Evolutionary conservation across 2,888 invertebrate species (phyloP), one percentile per base, ranked within the genome.

Genomic region (Electrophaes corylata): DNA sequence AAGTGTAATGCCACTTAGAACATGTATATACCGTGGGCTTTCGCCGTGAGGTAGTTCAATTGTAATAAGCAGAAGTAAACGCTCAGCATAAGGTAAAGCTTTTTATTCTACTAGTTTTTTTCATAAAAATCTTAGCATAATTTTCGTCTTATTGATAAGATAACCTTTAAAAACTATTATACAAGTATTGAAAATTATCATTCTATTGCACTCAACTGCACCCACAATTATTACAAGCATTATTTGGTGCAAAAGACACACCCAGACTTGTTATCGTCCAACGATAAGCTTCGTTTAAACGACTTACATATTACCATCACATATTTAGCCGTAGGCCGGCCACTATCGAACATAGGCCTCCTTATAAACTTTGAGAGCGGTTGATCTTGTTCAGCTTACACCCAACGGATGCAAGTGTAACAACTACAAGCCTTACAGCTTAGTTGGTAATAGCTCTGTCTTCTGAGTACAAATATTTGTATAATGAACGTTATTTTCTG

Each of bases 191-290:
- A 44, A 69, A 70, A 49, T 49, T 72, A 75, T 71, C 68, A 75
- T 79, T 76, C 73, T 72, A 81, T 78, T 84, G 83, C 81, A 83
- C 75, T 78, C 81, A 83, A 84, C 84, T 88, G 85, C 87, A 82
- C 84, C 84, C 72, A 84, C 84, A 86, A 88, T 88, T 86, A 88
- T 87, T 82, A 83, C 81, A 75, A 78, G 75, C 76, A 82, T 81
- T 86, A 88, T 89, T 85, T 86, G 86, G 89, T 88, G 79, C 87
- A 84, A 74, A 75, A 81, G 86, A 88, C 89, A 88, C 90, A 86
- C 90, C 89, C 86, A 85, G 78, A 85, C 86, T 87, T 83, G 89
- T 88, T 89, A 88, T 83, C 78, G 79, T 78, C 79, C 83, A 81
- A 83, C 83, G 79, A 84, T 76, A 76, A 83, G 89, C 87, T 74